Evolutionary conservation across 2,888 invertebrate genomes (phyloP).

Genomic region (Drosophila heteroneura): DNA sequence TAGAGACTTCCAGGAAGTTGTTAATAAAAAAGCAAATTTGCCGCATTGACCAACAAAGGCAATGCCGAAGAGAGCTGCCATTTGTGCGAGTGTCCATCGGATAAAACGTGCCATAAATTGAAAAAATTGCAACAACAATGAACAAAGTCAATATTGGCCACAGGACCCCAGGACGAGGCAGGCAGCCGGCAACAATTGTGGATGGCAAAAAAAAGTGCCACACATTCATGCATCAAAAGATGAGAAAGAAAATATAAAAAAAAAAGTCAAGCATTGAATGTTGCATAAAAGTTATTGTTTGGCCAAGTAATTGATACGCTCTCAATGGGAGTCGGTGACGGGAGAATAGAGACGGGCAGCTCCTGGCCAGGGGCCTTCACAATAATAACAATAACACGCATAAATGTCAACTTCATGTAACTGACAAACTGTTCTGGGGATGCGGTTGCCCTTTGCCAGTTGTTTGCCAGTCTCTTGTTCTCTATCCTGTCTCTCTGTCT

Average conservation of each 20-base stretch:
- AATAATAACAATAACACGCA: conserved; percentile 61
- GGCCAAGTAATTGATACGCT: conserved; percentile 78
- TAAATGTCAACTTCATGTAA: conserved; percentile 75
- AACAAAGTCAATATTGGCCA: conserved; percentile 56
- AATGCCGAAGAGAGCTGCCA: conserved; percentile 7
- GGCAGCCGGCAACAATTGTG: conserved; percentile 51
- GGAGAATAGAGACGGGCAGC: conserved; percentile 19
- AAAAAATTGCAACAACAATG: conserved; percentile 53
- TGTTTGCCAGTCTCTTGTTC: conserved; percentile 24
- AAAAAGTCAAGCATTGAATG: conserved; percentile 53
- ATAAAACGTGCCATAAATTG: conserved; percentile 69
- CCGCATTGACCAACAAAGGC: conserved; percentile 13
- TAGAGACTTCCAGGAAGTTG: conserved; percentile 72
- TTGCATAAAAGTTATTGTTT: conserved; percentile 72
- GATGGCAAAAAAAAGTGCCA: conserved; percentile 17
- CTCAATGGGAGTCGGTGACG: conserved; percentile 48
- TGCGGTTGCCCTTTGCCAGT: conserved; percentile 41
- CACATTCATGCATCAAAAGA: conserved; percentile 26
- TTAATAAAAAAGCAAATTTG: conserved; percentile 41
- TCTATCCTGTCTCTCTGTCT: conserved; percentile 17
- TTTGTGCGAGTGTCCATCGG: conserved; percentile 25
- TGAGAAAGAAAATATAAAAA: conserved; percentile 3
- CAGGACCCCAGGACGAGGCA: conserved; percentile 31
- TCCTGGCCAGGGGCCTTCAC: conserved; percentile 47
- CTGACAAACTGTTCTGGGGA: conserved; percentile 50